Base-by-base conservation (phyloP, 1,140 invertebrate genomes). In the Holotrichia oblita region DNA sequence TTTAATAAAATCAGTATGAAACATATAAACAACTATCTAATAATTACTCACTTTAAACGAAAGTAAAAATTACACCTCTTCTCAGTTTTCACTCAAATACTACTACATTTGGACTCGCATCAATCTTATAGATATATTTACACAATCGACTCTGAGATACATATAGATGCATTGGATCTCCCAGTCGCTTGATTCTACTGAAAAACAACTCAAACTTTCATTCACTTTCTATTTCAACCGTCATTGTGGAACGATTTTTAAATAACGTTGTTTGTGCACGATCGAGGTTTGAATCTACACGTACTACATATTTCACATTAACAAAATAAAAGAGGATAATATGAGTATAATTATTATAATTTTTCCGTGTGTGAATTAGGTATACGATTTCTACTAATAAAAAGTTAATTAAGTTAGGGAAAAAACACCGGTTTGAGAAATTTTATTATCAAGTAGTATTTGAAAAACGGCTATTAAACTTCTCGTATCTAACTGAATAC, bases 191-290 rank as follows among this genome's bases (percentile, higher is more conserved):
- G 22, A 27, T 27, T 34, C 27, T 69, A 69, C 22, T 69, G 61
- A 69, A 69, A 69, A 69, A 69, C 61, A 34, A 24, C 61, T 69
- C 20, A 34, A 74, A 42, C 73, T 74, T 74, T 74, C 73, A 3
- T 74, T 74, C 17, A 74, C 73, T 74, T 74, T 74, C 73, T 74
- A 40, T 74, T 74, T 74, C 73, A 24, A 22, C n/a, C 73, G 73
- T 74, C 40, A 42, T 7, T 74, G 73, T 74, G 41, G 34, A 9
- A 74, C 41, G 14, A n/a, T 34, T 74, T 74, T 74, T 40, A 17
- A 6, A 17, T 17, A 55, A n/a, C 48, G 48, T 55, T 17, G 48
- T 55, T 55, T 55, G 17, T 55, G 17, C 48, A 34, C 4, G 17
- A 17, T 55, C 48, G 48, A 55, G 48, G 48, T 17, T 55, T 34